phyloP scores from a whole-genome alignment of 2,797 vertebrate species.

The Pantherophis alleghaniensis region DNA sequence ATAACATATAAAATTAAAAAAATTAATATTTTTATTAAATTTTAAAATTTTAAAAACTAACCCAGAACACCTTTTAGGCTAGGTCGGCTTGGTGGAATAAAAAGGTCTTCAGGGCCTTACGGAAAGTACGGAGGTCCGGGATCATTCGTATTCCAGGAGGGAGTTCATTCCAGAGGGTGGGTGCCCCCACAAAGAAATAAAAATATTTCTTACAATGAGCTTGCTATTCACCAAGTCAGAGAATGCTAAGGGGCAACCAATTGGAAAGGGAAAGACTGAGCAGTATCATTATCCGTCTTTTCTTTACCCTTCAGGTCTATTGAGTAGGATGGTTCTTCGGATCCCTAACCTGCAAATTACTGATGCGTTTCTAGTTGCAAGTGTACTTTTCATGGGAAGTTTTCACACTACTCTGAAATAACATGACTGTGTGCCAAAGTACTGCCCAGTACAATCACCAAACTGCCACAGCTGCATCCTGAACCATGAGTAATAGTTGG shows the following conservation, averaged over 20 bases:
- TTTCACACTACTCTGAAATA: not conserved
- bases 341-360: not conserved
- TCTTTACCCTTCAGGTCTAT: not conserved
- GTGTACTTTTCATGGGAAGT: not conserved
- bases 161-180: too few species aligned
- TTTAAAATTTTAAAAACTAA: too few species aligned
- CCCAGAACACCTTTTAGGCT: too few species aligned
- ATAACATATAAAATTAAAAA: too few species aligned
- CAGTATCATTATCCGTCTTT: not conserved
- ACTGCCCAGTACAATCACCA: not conserved
- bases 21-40: too few species aligned
- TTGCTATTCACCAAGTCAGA: not conserved
- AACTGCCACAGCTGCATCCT: not conserved
- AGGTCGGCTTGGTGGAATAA: too few species aligned
- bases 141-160: too few species aligned
- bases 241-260: not conserved
- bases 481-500: not conserved
- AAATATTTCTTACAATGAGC: not conserved
- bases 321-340: too few species aligned
- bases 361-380: not conserved
- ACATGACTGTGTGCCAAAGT: not conserved
- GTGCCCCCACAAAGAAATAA: not conserved
- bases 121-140: too few species aligned
- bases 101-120: too few species aligned
- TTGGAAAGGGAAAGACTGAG: not conserved